Conservation (phyloP, 1,140 invertebrate species). For the Zaprionus africanus region DNA sequence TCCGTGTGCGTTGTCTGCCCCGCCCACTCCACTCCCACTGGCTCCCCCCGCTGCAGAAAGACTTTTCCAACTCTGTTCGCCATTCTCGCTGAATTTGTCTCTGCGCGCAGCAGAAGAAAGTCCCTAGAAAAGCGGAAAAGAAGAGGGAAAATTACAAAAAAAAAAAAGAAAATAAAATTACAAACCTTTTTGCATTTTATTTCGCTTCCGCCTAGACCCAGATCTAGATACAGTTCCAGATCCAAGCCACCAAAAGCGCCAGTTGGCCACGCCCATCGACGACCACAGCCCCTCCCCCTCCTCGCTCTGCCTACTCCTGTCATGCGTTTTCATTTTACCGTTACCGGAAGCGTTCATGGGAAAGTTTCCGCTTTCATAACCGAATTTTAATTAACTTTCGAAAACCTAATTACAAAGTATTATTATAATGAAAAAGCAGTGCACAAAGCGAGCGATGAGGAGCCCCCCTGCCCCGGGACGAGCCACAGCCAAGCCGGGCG, state of each 20-base stretch:
- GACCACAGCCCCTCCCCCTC: background rate
- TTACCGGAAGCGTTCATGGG: constrained; percentile 84
- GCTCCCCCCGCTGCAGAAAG: background rate
- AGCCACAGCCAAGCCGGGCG: constrained; percentile 53
- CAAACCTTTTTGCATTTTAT: constrained; percentile 36
- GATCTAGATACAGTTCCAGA: constrained; percentile 22
- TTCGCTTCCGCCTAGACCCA: constrained; percentile 57
- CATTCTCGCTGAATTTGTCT: constrained; percentile 26
- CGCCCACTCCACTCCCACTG: background rate
- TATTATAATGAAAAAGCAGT: constrained; percentile 84
- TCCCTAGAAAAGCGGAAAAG: background rate
- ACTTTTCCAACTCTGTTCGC: constrained; percentile 23
- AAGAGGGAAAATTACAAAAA: constrained; percentile 44
- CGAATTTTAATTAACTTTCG: constrained; percentile 85
- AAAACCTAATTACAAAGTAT: constrained; percentile 85
- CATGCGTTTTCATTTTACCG: constrained; percentile 72
- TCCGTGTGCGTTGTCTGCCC: constrained; percentile 36
- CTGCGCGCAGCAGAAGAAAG: constrained; percentile 31
- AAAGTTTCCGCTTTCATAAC: constrained; percentile 84
- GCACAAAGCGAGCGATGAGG: constrained; percentile 69
- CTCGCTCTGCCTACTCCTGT: constrained; percentile 26
- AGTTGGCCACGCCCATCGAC: background rate
- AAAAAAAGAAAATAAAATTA: too few species aligned
- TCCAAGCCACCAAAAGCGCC: background rate
- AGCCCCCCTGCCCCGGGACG: background rate